These are phyloP conservation scores for Urechis unicinctus DNA, from an alignment of 2,888 invertebrate genomes.

Conservation along the genomic window DNA sequence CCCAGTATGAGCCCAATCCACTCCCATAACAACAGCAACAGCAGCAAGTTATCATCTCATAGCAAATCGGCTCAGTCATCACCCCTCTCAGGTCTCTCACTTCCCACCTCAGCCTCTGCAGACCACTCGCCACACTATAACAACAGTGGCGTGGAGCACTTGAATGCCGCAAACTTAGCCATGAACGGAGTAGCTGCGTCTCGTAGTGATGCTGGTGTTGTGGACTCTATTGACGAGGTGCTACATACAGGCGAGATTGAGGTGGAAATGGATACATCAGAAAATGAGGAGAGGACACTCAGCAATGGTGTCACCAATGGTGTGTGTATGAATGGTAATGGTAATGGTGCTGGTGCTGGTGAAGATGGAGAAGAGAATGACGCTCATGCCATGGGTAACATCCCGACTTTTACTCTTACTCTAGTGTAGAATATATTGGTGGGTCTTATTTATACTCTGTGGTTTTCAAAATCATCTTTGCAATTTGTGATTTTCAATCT, in stretches of 20 bases:
- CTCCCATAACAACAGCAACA: no score
- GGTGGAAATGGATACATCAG: slow-evolving; percentile 40
- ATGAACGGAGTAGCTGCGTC: slow-evolving; percentile 12
- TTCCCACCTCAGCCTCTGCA: no score
- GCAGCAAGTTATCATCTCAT: background rate
- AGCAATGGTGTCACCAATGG: slow-evolving; percentile 31
- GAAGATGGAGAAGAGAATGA: no score
- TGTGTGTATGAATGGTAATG: slow-evolving; percentile 29
- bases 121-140: slow-evolving; percentile 32
- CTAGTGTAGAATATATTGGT: no score
- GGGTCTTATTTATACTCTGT: no score
- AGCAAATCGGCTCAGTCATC: background rate
- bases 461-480: no score
- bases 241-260: slow-evolving; percentile 14
- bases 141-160: slow-evolving; percentile 26
- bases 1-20: slow-evolving; percentile 43
- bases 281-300: background rate
- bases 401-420: no score
- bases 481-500: no score
- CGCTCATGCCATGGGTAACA: no score
- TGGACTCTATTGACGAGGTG: background rate
- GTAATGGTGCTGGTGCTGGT: slow-evolving; percentile 22
- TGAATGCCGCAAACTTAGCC: slow-evolving; percentile 37
- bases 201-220: background rate
- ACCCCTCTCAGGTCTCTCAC: no score